A percentile compares a stretch with the other conserved stretches of the same genome.
Evolutionary conservation across 2,888 invertebrate genomes (phyloP).

Genomic region (Lepidocyrtinus sp.): DNA sequence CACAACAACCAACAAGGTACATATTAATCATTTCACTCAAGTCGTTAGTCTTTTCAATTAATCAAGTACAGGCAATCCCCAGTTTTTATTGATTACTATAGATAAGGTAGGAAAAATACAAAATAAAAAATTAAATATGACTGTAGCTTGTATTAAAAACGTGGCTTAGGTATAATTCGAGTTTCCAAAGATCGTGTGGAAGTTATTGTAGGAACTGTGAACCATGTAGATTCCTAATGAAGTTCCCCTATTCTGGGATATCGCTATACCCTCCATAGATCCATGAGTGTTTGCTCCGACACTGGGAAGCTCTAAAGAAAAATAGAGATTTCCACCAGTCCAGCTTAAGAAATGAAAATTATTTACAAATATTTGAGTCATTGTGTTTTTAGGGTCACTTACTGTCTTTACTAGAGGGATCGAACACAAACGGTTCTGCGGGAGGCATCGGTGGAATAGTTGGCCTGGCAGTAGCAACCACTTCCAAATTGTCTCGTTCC

Average conservation of each 20-base stretch:
- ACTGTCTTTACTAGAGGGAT: conserved; percentile 19
- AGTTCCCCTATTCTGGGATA: conserved; percentile 31
- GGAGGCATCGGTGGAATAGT: conserved; percentile 3
- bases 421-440: conserved; percentile 2
- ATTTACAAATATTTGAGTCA: no score
- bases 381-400: neutral
- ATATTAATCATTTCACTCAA: no score
- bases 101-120: no score
- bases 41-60: no score
- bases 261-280: conserved; percentile 41
- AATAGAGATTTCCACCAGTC: neutral
- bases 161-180: no score
- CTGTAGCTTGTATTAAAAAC: no score
- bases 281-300: conserved; percentile 39
- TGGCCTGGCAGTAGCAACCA: neutral
- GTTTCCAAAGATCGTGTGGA: conserved; percentile 42
- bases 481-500: neutral
- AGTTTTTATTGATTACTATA: no score
- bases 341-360: no score
- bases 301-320: conserved; percentile 29
- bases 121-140: no score
- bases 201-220: conserved; percentile 42
- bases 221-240: conserved; percentile 43
- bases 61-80: no score
- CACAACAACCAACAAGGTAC: no score